These are phyloP conservation scores for Urosaurus nigricauda DNA, from an alignment of 2,797 vertebrate genomes.

Conservation along the genomic window DNA sequence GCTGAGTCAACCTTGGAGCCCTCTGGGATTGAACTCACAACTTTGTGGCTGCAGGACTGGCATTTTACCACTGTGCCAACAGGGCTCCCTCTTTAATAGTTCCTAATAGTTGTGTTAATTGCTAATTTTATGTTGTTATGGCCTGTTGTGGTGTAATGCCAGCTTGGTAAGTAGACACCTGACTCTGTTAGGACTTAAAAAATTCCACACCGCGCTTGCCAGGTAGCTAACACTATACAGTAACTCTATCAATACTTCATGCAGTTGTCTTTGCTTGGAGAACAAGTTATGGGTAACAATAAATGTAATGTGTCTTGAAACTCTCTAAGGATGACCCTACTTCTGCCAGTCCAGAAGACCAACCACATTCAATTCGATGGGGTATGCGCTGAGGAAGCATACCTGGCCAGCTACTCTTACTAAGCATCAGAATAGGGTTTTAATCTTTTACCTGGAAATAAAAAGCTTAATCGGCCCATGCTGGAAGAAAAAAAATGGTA, in stretches of 20 bases:
- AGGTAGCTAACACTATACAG: background rate
- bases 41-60: no score
- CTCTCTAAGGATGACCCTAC: background rate
- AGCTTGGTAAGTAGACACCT: background rate
- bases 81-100: no score
- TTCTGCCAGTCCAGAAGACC: background rate
- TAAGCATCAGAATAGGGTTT: background rate
- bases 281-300: background rate
- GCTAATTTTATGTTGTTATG: background rate
- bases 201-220: no score
- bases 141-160: background rate
- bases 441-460: background rate
- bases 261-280: background rate
- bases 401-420: background rate
- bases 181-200: no score
- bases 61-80: no score
- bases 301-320: background rate
- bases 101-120: no score
- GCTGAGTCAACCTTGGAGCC: no score
- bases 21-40: no score
- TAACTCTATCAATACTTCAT: background rate
- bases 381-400: background rate
- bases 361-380: background rate
- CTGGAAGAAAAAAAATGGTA: background rate
- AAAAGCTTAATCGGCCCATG: background rate